phyloP scores from a whole-genome alignment of 2,113 vertebrate species.

The Malurus melanocephalus region DNA sequence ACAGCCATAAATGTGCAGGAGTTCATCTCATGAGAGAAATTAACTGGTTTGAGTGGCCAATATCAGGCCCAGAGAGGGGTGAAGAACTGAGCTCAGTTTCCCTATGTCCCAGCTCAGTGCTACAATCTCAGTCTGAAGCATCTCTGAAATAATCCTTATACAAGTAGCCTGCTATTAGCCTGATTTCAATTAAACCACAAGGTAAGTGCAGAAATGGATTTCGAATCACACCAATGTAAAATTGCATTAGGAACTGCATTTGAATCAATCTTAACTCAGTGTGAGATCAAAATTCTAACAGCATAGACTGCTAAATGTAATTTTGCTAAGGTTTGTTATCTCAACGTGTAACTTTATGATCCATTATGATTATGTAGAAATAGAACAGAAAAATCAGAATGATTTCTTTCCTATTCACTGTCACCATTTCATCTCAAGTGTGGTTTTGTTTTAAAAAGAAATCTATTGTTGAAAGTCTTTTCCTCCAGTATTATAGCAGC shows the following conservation, averaged over 20 bases:
- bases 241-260: background rate
- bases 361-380: background rate
- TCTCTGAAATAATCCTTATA: background rate
- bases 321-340: background rate
- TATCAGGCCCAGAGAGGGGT: background rate
- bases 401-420: background rate
- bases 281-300: background rate
- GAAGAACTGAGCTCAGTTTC: background rate
- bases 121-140: background rate
- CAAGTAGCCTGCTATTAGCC: background rate
- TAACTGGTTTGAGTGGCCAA: background rate
- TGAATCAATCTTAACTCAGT: background rate
- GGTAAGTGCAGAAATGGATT: rapidly evolving
- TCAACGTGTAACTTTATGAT: background rate
- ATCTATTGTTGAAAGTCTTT: background rate
- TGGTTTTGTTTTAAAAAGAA: background rate
- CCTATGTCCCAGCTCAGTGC: background rate
- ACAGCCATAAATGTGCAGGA: background rate
- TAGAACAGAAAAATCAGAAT: background rate
- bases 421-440: background rate
- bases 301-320: background rate
- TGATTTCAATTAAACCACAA: background rate
- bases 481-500: background rate
- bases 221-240: background rate
- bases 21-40: background rate